Evolutionary conservation across 2,113 vertebrate genomes (phyloP), one percentile per base, ranked within the genome.

Genomic region (Acrocephalus kingi): DNA sequence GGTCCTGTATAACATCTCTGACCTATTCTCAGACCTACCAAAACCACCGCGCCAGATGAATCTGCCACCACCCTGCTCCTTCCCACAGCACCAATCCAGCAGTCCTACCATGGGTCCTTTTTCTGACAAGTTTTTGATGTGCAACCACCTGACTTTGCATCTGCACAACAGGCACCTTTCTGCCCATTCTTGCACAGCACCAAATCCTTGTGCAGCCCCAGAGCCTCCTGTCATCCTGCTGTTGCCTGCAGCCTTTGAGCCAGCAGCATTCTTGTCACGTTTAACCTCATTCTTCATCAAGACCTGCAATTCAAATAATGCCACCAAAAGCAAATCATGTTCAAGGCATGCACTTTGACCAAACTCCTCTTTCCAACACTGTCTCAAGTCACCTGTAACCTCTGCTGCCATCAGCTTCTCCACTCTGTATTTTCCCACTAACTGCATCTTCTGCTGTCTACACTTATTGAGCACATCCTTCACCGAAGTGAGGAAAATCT

Each of bases 41-140:
- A 37, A 69, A 33, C 7, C 2, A 15, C 43, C 0, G 1, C 0
- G 10, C 13, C 20, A 9, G 46, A 19, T 2, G 0, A 21, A 24
- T 13, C 51, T 45, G 37, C 30, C 41, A 39, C 15, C 33, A 15
- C 0, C 1, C 25, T 10, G 5, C 5, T 63, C 20, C 31, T 5
- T 33, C 11, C 67, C 59, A 23, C 59, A 7, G 46, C 6, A 14
- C 7, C 63, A 41, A 51, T 7, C 30, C 12, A 24, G 24, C 55
- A 25, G 6, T 13, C 35, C 52, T 11, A 20, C 22, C 33, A 6
- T 0, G 0, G 14, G 7, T 55, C 48, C 43, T 59, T 58, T 52
- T 37, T 15, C 46, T 7, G 5, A 3, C 8, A 31, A 9, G 9
- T 10, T 64, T 58, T 13, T 63, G 11, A 71, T 30, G 48, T 73